These are phyloP conservation scores for Xanthorhoe spadicearia DNA, from an alignment of 2,888 invertebrate genomes.

Conservation along the genomic window DNA sequence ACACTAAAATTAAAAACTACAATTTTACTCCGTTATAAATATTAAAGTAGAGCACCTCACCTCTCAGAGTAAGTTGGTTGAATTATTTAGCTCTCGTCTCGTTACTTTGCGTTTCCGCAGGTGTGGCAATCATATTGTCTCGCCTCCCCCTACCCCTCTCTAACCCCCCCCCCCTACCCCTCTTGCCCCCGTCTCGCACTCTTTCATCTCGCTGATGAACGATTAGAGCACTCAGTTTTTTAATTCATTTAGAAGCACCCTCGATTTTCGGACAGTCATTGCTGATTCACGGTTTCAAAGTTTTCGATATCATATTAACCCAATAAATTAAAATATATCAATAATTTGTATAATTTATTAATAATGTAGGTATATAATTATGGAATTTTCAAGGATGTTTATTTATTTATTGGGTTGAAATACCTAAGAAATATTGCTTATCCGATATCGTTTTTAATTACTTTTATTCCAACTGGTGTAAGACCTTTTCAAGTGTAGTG, in stretches of 20 bases:
- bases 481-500: no score
- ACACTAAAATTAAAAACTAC: neutral
- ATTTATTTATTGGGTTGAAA: no score
- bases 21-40: neutral
- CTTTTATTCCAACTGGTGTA: no score
- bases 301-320: neutral
- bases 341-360: no score
- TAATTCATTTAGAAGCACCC: slow-evolving; percentile 44
- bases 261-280: neutral
- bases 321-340: no score
- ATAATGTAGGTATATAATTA: no score
- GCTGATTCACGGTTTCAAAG: neutral
- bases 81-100: slow-evolving; percentile 83
- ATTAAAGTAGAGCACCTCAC: slow-evolving; percentile 64
- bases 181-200: slow-evolving; percentile 52
- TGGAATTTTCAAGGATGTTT: no score
- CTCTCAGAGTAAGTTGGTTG: slow-evolving; percentile 53
- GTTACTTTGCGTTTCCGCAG: slow-evolving; percentile 83
- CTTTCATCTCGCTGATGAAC: slow-evolving; percentile 85
- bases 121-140: slow-evolving; percentile 82
- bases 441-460: no score
- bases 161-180: slow-evolving; percentile 25
- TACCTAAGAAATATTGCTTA: no score
- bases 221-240: slow-evolving; percentile 84
- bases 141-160: slow-evolving; percentile 45